phyloP scores from a whole-genome alignment of 2,113 vertebrate genomes.

The Megaceryle torquata region DNA sequence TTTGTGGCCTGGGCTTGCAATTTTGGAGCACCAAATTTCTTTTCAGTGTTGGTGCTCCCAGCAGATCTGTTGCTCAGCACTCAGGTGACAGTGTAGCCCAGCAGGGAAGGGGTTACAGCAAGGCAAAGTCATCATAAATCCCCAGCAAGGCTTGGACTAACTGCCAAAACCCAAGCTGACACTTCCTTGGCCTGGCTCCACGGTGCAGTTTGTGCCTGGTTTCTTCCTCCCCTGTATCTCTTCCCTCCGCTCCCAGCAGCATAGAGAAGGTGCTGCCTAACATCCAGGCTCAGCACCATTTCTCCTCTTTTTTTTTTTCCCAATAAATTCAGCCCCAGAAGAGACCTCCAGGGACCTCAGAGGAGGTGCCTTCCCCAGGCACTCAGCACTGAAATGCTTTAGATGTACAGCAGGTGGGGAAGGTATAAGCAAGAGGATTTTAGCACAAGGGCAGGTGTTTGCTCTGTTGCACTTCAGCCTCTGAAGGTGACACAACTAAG shows the following conservation, averaged over 20 bases:
- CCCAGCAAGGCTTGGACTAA: background rate
- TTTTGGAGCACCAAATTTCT: background rate
- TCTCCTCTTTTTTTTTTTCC: background rate
- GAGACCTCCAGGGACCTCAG: background rate
- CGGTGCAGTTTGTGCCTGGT: background rate
- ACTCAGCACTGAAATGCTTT: background rate
- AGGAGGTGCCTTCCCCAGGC: background rate
- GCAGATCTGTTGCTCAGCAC: background rate
- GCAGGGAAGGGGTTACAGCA: background rate
- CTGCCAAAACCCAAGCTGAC: background rate
- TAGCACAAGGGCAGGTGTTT: background rate
- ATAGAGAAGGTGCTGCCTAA: background rate
- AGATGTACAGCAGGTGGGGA: background rate
- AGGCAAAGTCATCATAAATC: background rate
- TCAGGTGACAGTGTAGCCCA: background rate
- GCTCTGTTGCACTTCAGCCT: background rate
- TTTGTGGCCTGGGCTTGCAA: background rate
- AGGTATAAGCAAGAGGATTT: background rate
- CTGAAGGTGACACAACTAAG: background rate
- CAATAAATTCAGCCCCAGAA: background rate
- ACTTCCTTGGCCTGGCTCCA: background rate
- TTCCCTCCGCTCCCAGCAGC: background rate
- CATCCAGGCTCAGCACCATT: background rate
- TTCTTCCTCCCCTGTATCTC: background rate
- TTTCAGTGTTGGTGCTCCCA: background rate